Percentiles rank a stretch among this genome's conserved stretches.
Evolutionary conservation across 2,888 invertebrate species (phyloP).

Genomic region (Drosophila paracracens): DNA sequence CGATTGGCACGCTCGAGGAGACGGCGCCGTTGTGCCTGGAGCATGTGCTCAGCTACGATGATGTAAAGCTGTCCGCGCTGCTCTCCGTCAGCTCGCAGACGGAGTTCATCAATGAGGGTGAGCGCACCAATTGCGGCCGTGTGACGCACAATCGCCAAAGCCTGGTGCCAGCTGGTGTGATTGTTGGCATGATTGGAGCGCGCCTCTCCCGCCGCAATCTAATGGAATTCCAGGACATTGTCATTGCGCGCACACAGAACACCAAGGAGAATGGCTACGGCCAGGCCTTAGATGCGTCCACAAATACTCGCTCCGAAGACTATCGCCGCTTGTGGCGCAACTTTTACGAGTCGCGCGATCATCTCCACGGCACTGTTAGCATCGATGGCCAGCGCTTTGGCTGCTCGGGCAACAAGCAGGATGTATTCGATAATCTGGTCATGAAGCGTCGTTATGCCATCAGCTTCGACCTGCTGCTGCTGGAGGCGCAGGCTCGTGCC

Average conservation of each 20-base stretch:
- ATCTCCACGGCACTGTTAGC: constrained; percentile 58
- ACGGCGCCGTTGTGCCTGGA: constrained; percentile 85
- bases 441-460: constrained; percentile 86
- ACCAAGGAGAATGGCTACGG: constrained; percentile 86
- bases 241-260: constrained; percentile 86
- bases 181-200: constrained; percentile 86
- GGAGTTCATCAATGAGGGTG: constrained; percentile 87
- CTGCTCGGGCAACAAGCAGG: constrained; percentile 65
- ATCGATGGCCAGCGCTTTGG: constrained; percentile 78
- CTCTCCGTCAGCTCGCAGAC: constrained; percentile 87
- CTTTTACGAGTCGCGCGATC: constrained; percentile 76
- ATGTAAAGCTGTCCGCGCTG: constrained; percentile 87
- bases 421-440: constrained; percentile 82
- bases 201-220: constrained; percentile 85
- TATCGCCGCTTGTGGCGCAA: constrained; percentile 76
- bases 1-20: constrained; percentile 86
- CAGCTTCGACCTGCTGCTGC: constrained; percentile 87
- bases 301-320: constrained; percentile 52
- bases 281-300: not conserved
- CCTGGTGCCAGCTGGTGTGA: constrained; percentile 86
- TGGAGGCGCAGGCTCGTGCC: constrained; percentile 88
- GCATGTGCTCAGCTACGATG: constrained; percentile 87
- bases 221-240: constrained; percentile 87
- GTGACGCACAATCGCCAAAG: constrained; percentile 81
- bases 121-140: constrained; percentile 86